Evolutionary conservation across 64 coral and sea anemone species (phyloP), one percentile per base, ranked within the genome.

Genomic region (Pocillopora verrucosa): DNA sequence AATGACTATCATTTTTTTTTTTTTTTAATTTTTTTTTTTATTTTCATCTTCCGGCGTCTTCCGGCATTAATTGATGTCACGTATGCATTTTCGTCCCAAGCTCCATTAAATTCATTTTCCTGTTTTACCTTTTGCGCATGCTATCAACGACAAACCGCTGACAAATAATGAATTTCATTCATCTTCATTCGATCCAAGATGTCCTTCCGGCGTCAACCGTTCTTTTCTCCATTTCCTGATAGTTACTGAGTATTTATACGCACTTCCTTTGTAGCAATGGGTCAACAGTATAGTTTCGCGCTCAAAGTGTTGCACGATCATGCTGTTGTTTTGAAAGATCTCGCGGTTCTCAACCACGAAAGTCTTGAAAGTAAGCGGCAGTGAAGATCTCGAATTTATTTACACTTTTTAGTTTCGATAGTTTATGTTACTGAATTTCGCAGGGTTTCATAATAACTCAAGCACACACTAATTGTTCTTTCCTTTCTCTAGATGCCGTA

Each of bases 241-340:
- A 77, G 20, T 35, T 15, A 34, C 11, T 36, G 34, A 62, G 22
- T 65, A 45, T 34, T 16, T n/a, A 13, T 13, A 13, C 41, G 3
- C 26, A 9, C 0, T 60, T 36, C 25, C 26, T 37, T 65, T 60
- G 35, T n/a, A 77, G 20, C 26, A 78, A 96, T 96, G 94, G 94
- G 94, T 87, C 94, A 96, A 16, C 87, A 93, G 87, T 96, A 96
- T 56, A 96, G 94, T 76, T 96, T 86, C 61, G 92, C 80, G 30
- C 60, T 91, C 3, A 96, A 96, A 63, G 22, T 87, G n/a, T 92
- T 96, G 37, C 94, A 96, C 20, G 94, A 96, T 20, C 91, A 96
- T 89, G 91, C 91, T 25, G 67, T 93, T 0, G 91, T 92, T 15
- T 58, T 96, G 16, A 91, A 90, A 79, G 94, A 96, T 93, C 63